Percentiles rank a stretch among this genome's conserved stretches.
Evolutionary conservation across 2,113 vertebrate species (phyloP).

Genomic region (Verasper variegatus): DNA sequence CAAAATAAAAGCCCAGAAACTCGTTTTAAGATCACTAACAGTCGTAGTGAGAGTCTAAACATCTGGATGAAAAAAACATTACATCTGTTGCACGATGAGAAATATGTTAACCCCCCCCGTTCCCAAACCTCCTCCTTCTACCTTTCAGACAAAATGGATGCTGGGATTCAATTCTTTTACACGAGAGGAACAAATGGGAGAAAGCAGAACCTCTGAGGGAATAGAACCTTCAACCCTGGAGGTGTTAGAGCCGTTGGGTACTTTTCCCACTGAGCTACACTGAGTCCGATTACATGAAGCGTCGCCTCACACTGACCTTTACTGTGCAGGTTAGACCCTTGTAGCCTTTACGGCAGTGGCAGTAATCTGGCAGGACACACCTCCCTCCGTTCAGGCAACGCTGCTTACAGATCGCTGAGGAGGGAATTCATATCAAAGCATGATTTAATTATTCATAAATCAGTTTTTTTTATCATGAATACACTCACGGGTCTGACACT

Average conservation of each 20-base stretch:
- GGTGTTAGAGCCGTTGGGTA: too few species aligned
- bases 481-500: slow-evolving; percentile 89
- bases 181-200: too few species aligned
- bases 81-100: neutral
- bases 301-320: slow-evolving; percentile 72
- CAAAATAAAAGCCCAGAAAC: neutral
- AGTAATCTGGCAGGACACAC: slow-evolving; percentile 86
- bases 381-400: slow-evolving; percentile 88
- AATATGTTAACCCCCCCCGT: too few species aligned
- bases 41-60: neutral
- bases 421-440: neutral
- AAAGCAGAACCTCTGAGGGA: too few species aligned
- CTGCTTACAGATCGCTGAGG: slow-evolving; percentile 86
- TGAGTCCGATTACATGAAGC: neutral
- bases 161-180: too few species aligned
- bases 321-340: slow-evolving; percentile 84
- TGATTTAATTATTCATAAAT: neutral
- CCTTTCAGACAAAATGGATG: neutral
- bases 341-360: slow-evolving; percentile 86
- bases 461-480: too few species aligned
- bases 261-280: neutral
- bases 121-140: neutral
- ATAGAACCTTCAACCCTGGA: neutral
- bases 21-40: too few species aligned
- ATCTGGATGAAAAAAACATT: neutral